phyloP scores from a whole-genome alignment of 2,113 vertebrate species.

The Larimichthys polyactis region DNA sequence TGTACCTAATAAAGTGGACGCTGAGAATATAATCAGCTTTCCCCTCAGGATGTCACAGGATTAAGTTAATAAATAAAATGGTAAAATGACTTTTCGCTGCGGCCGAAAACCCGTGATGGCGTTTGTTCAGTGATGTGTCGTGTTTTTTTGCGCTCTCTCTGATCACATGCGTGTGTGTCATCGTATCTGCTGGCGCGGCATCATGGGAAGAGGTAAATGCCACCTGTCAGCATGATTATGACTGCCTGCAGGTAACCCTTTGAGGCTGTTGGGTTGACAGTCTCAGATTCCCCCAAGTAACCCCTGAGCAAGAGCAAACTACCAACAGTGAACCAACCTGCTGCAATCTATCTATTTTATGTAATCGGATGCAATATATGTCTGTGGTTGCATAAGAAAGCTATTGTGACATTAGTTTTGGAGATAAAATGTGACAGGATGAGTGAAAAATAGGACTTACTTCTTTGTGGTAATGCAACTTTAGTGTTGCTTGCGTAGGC shows the following conservation, averaged over 20 bases:
- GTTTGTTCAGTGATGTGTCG: constrained; percentile 5
- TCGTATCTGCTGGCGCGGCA: background rate
- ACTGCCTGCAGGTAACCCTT: constrained; percentile 8
- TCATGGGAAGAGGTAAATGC: constrained; percentile 16
- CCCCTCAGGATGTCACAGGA: background rate
- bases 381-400: background rate
- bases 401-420: constrained; percentile 16
- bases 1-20: no score
- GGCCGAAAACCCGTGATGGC: constrained; percentile 2
- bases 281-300: constrained; percentile 5
- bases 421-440: constrained; percentile 24
- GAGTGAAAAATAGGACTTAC: background rate
- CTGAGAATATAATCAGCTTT: background rate
- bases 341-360: background rate
- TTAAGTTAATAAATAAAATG: background rate
- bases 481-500: background rate
- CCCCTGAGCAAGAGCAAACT: constrained; percentile 17
- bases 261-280: constrained; percentile 21
- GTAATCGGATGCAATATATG: constrained; percentile 10
- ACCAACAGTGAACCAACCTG: constrained; percentile 1
- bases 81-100: background rate
- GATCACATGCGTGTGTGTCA: background rate
- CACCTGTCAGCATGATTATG: constrained; percentile 14
- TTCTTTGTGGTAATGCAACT: background rate
- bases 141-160: background rate